A percentile compares a stretch with the other conserved stretches of the same genome.
Conservation (phyloP, 2,113 vertebrate genomes). For the Geothlypis trichas region DNA sequence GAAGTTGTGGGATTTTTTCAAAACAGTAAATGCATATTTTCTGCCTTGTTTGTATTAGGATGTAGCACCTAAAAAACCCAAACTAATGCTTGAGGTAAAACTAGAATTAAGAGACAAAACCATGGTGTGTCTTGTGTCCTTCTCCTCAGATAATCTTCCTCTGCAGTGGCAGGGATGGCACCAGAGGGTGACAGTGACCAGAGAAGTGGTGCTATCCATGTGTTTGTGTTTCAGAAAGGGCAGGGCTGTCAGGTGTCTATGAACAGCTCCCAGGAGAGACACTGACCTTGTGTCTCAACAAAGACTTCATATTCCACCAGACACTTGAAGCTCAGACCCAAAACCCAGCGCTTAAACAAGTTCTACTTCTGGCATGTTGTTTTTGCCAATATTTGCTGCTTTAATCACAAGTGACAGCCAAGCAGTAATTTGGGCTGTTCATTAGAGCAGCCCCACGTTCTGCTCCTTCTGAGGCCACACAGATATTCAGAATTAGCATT, state of each 20-base stretch:
- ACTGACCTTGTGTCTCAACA: not conserved
- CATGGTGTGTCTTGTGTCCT: not conserved
- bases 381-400: not conserved
- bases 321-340: not conserved
- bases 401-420: not conserved
- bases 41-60: not conserved
- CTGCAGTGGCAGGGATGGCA: not conserved
- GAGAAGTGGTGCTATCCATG: fast-evolving
- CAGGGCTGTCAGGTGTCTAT: not conserved
- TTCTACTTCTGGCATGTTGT: not conserved
- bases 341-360: not conserved
- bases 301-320: not conserved
- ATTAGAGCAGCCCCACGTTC: not conserved
- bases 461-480: not conserved
- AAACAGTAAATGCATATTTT: not conserved
- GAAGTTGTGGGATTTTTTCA: not conserved
- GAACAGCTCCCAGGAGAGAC: not conserved
- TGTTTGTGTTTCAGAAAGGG: not conserved
- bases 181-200: not conserved
- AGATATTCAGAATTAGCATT: not conserved
- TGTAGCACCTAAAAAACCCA: fast-evolving
- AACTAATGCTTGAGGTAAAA: not conserved
- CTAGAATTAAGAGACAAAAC: not conserved
- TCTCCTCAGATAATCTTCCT: not conserved
- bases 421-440: not conserved